Base-by-base conservation (phyloP, 2,113 vertebrate species). In the Gallinago undulata region DNA sequence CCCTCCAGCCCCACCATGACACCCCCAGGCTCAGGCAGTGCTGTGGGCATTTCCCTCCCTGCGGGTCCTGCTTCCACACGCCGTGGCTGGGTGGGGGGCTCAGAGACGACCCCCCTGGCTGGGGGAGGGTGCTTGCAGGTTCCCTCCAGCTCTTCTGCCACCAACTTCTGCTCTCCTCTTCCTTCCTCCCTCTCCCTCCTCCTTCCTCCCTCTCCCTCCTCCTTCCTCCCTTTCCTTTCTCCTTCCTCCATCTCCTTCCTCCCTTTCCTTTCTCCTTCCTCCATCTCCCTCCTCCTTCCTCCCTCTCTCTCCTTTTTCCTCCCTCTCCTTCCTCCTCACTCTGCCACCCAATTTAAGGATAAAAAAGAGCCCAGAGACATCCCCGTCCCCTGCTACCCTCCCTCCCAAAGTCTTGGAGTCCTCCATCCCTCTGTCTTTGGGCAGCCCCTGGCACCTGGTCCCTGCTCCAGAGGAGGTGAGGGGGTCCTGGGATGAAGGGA, bases 391-490 rank as follows among this genome's bases (percentile, higher is more conserved):
- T 43, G 14, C 41, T 35, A 7, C 37, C 33, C 60, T 12, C 37
- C 22, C 19, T 68, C 48, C n/a, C 48, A 23, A 91, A 62, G 3
- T 1, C 50, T 13, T 8, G 2, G 5, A n/a, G 11, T 50, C n/a
- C 41, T 84, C 12, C 10, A 35, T 55, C 43, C 68, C 28, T 77
- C 37, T 6, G 0, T 16, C n/a, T 55, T n/a, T 28, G 7, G 10
- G 33, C 63, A 64, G 48, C 4, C 0, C 28, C 19, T 6, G 11
- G 35, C 0, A 0, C 2, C 0, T 4, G 7, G 13, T 76, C 43
- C 69, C 62, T 41, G 62, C 67, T 60, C 55, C 16, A 6, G 30
- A 50, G 30, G 50, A 64, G 39, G 22, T 2, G 9, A 50, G 23
- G 2, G 51, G 19, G 1, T 56, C n/a, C 51, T 1, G 8, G 25